Evolutionary conservation across 2,797 vertebrate genomes (phyloP).

Genomic region (Crenuchus spilurus): DNA sequence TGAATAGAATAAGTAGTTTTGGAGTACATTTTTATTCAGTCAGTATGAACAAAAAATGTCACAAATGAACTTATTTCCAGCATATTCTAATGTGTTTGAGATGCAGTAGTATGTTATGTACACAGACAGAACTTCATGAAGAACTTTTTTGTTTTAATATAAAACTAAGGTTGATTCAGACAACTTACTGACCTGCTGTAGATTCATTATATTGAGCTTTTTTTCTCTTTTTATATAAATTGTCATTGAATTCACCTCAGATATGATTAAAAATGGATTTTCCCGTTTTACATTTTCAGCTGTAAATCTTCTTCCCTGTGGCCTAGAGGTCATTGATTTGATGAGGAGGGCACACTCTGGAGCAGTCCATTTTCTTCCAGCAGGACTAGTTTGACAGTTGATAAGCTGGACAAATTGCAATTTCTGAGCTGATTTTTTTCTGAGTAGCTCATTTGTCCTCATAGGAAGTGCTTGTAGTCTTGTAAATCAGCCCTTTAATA

Average conservation of each 20-base stretch:
- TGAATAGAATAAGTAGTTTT: too few species aligned
- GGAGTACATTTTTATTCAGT: too few species aligned
- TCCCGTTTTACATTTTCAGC: not conserved
- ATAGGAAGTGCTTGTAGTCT: not conserved
- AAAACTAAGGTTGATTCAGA: not conserved
- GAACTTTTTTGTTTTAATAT: not conserved
- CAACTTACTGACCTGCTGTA: too few species aligned
- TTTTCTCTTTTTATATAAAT: not conserved
- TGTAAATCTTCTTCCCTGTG: not conserved
- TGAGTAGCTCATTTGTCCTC: not conserved
- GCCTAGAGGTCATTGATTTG: not conserved
- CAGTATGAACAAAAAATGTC: too few species aligned
- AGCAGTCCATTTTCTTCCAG: not conserved
- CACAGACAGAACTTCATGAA: too few species aligned
- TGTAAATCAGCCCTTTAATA: not conserved
- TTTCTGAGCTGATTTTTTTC: not conserved
- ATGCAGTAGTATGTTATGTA: too few species aligned
- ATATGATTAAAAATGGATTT: not conserved
- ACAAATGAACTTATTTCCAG: too few species aligned
- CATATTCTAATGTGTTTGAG: too few species aligned
- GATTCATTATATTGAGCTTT: too few species aligned
- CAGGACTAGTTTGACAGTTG: not conserved
- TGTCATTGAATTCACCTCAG: not conserved
- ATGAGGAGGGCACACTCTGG: not conserved
- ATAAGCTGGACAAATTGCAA: conserved; percentile 8